A percentile compares a stretch with the other conserved stretches of the same genome.
These are phyloP conservation scores for Stenolophus ochropezus DNA, from an alignment of 2,888 invertebrate species.

Conservation along the genomic window DNA sequence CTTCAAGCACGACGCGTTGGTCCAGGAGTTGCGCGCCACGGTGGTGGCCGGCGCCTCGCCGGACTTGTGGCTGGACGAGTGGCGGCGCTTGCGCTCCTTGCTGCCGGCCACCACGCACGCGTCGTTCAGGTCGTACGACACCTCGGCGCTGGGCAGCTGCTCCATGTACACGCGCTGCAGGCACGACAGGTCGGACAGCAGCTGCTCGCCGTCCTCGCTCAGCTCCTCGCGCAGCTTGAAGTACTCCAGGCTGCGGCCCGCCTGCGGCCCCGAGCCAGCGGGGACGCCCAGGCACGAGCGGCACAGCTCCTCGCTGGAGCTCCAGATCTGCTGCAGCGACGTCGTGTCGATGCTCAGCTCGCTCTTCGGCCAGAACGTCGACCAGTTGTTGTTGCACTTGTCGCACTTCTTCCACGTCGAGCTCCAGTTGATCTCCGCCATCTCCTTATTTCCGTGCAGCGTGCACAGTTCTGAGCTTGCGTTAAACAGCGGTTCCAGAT, in stretches of 20 bases:
- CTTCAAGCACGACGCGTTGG: slow-evolving; percentile 41
- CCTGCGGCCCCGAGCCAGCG: slow-evolving; percentile 63
- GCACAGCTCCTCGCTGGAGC: slow-evolving; percentile 71
- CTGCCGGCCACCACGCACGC: slow-evolving; percentile 63
- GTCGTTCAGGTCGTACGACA: slow-evolving; percentile 67
- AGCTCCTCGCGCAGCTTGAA: slow-evolving; percentile 74
- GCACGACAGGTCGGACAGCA: slow-evolving; percentile 77
- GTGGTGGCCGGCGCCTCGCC: slow-evolving; percentile 70
- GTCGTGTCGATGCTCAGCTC: slow-evolving; percentile 17
- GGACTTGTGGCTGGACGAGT: slow-evolving; percentile 71
- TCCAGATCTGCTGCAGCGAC: slow-evolving; percentile 69
- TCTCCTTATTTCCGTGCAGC: slow-evolving; percentile 61
- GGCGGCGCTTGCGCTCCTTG: slow-evolving; percentile 78
- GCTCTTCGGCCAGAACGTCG: slow-evolving; percentile 63
- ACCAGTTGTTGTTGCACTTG: slow-evolving; percentile 70
- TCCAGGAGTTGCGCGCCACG: slow-evolving; percentile 57
- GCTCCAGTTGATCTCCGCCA: slow-evolving; percentile 67
- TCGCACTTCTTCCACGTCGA: slow-evolving; percentile 70
- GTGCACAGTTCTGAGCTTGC: slow-evolving; percentile 61
- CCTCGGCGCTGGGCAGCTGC: slow-evolving; percentile 67
- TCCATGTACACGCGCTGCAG: slow-evolving; percentile 75
- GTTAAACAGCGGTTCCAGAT: slow-evolving; percentile 63
- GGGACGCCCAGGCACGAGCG: slow-evolving; percentile 67
- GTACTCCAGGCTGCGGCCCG: slow-evolving; percentile 65
- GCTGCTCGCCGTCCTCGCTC: slow-evolving; percentile 78